These are phyloP conservation scores for Natrix natrix DNA, from an alignment of 2,797 vertebrate species.

Conservation along the genomic window DNA sequence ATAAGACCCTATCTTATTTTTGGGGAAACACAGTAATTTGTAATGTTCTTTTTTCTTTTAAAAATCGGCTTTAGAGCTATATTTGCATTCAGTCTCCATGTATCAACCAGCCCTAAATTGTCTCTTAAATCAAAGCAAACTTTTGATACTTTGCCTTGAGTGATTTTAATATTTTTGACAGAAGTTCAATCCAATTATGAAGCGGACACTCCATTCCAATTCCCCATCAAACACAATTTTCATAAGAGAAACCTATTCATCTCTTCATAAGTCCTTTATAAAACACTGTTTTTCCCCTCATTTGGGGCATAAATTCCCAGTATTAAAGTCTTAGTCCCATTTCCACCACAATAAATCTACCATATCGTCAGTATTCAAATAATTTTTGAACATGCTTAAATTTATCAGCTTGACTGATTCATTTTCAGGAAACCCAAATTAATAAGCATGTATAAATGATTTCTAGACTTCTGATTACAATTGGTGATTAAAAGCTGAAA, in stretches of 20 bases:
- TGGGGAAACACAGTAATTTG: not conserved
- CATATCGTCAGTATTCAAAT: not conserved
- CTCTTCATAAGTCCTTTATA: not conserved
- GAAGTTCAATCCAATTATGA: not conserved
- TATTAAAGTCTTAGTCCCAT: not conserved
- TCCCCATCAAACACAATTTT: not conserved
- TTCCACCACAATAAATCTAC: not conserved
- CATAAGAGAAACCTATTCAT: not conserved
- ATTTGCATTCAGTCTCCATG: not conserved
- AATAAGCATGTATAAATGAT: not conserved
- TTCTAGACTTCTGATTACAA: not conserved
- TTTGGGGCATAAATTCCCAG: not conserved
- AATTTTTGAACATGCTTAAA: not conserved
- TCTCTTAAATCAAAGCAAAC: not conserved
- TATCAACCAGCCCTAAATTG: not conserved
- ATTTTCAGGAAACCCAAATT: not conserved
- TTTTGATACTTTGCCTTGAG: not conserved
- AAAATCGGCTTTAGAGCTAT: not conserved
- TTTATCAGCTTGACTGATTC: not conserved
- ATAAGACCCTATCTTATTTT: too few species aligned
- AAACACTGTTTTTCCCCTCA: not conserved
- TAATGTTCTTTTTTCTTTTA: not conserved
- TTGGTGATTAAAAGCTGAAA: not conserved
- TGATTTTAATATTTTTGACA: not conserved
- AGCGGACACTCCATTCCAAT: not conserved